Evolutionary conservation across 2,113 vertebrate species (phyloP).

Genomic region (Sinosuthora webbiana): DNA sequence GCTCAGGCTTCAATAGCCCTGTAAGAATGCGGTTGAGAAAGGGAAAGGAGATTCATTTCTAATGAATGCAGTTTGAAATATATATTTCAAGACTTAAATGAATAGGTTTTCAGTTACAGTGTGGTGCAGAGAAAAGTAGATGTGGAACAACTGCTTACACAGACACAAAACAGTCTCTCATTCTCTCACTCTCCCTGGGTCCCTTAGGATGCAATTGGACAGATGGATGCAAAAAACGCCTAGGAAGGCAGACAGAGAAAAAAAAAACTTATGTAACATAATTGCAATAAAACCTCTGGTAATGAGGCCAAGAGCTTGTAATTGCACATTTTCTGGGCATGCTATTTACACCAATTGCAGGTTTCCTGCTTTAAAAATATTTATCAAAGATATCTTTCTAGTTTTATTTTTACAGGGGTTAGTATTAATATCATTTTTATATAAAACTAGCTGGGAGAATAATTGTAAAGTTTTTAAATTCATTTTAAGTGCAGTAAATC

Average conservation of each 20-base stretch:
- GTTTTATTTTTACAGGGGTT: not conserved
- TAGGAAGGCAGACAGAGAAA: not conserved
- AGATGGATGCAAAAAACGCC: conserved; percentile 47
- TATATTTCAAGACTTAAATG: conserved; percentile 53
- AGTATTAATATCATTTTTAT: not conserved
- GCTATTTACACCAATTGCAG: not conserved
- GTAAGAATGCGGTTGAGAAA: conserved; percentile 18
- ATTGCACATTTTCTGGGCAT: not conserved
- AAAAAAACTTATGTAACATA: not conserved
- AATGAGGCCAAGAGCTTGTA: not conserved
- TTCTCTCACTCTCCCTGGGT: conserved; percentile 44
- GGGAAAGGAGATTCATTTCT: conserved; percentile 37
- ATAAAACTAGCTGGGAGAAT: not conserved
- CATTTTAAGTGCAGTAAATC: not conserved
- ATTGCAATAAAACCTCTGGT: not conserved
- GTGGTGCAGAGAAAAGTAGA: conserved; percentile 25
- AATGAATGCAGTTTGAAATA: conserved; percentile 47
- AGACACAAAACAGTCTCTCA: conserved; percentile 40
- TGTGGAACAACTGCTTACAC: conserved; percentile 52
- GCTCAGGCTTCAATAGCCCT: conserved; percentile 17
- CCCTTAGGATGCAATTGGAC: conserved; percentile 68
- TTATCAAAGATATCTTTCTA: not conserved
- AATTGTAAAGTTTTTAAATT: not conserved
- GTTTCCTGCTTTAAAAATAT: not conserved
- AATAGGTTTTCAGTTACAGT: conserved; percentile 65